Evolutionary conservation across 2,797 vertebrate species (phyloP), one percentile per base, ranked within the genome.

Genomic region (Hippoglossus hippoglossus): DNA sequence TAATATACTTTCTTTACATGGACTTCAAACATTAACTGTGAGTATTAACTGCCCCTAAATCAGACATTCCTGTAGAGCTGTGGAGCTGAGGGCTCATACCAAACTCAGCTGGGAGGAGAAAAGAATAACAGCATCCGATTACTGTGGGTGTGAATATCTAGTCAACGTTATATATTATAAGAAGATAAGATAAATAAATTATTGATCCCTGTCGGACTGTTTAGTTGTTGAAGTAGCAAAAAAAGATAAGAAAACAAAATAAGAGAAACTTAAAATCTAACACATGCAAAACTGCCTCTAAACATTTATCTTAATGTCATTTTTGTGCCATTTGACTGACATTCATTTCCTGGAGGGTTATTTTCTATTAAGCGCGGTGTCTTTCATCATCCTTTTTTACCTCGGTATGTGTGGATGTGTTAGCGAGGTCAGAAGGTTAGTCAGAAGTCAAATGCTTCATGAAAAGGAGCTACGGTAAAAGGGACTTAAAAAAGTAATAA

Each of bases 71-170:
- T 28, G 18, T 12, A 31, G 61, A 25, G 60, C 47, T 36, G 26
- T 2, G 16, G 15, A 73, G 53, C 31, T 26, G 18, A 34, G 25
- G 41, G 22, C 31, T 36, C 54, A 57, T 31, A 51, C 26, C 31
- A 19, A 55, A 68, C n/a, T 34, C 0, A 61, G 54, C 47, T 64
- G 26, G 41, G 50, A 54, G 21, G 21, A 52, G 49, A 64, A 46
- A 68, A 67, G 39, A 75, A 73, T 55, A 78, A 67, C 63, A 80
- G 31, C 3, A 19, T 39, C 36, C 3, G 2, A 56, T 56, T 25
- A 18, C 21, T 6, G 24, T 26, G 13, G 12, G 25, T 51, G 49
- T 22, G 22, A 53, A 46, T 19, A 18, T 8, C 0, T 0, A 19
- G 44, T 46, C 15, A 19, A 19, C 7, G 6, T 46, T 46, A 46